phyloP scores from a whole-genome alignment of 2,797 vertebrate species.

The Neopelma chrysocephalum region DNA sequence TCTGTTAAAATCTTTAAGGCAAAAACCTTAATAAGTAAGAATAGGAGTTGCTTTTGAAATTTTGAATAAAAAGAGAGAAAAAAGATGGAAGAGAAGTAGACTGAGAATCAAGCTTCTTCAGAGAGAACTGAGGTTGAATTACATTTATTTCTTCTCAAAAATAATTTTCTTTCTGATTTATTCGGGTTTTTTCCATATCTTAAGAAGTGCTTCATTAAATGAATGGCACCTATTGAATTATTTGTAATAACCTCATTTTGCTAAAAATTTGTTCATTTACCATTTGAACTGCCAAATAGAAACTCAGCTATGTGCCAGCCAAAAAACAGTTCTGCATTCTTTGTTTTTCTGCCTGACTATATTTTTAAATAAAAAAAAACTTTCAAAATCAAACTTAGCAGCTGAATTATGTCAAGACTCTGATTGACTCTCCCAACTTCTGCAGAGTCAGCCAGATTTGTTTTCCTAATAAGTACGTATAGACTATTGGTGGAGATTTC shows the following conservation, averaged over 20 bases:
- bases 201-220: background rate
- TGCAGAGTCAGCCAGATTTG: background rate
- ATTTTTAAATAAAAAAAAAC: background rate
- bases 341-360: conserved; percentile 7
- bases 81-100: background rate
- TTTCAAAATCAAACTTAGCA: background rate
- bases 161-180: background rate
- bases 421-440: conserved; percentile 1
- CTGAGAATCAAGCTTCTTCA: background rate
- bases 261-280: conserved; percentile 47
- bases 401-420: background rate
- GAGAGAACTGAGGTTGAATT: background rate
- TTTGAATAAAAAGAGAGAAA: background rate
- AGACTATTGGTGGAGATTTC: background rate
- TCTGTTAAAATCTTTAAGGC: background rate
- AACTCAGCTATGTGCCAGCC: conserved; percentile 1
- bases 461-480: background rate
- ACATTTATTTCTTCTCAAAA: background rate
- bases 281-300: conserved; percentile 7
- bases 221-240: background rate
- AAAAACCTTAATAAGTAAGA: background rate
- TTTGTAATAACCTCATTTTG: conserved; percentile 43
- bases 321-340: background rate
- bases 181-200: background rate
- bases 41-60: background rate